A percentile compares a stretch with the other conserved stretches of the same genome.
These are phyloP conservation scores for Nephila pilipes DNA, from an alignment of 1,140 invertebrate species.

Conservation along the genomic window DNA sequence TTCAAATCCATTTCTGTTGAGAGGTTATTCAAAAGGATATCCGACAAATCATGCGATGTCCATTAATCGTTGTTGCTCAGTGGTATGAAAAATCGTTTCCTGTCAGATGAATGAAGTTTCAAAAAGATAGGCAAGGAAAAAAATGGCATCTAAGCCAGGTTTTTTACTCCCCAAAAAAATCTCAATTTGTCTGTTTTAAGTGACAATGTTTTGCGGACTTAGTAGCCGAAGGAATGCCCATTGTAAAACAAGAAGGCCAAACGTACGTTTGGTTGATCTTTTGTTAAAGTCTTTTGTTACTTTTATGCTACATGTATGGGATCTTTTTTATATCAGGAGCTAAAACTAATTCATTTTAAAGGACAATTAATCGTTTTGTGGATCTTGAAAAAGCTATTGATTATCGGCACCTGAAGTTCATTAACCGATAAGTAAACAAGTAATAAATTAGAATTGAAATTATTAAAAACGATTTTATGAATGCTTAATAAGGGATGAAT, in stretches of 20 bases:
- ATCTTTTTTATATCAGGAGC: not conserved
- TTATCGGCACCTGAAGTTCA: too few species aligned
- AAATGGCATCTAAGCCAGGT: not conserved
- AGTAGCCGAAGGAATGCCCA: not conserved
- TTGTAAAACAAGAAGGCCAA: not conserved
- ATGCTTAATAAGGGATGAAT: too few species aligned
- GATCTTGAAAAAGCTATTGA: too few species aligned
- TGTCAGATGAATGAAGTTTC: not conserved
- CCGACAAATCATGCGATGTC: not conserved
- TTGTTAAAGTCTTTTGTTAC: not conserved
- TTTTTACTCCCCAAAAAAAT: not conserved
- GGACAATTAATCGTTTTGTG: too few species aligned
- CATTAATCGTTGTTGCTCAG: not conserved
- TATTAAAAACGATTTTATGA: too few species aligned
- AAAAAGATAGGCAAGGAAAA: not conserved
- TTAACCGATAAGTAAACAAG: too few species aligned
- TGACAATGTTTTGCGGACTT: not conserved
- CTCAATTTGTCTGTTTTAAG: conserved; percentile 14
- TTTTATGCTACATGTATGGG: not conserved
- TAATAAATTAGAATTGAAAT: too few species aligned
- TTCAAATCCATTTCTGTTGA: not conserved
- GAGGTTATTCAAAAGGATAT: not conserved
- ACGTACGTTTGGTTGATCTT: not conserved
- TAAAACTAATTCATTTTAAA: not conserved
- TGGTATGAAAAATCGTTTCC: not conserved